phyloP scores from a whole-genome alignment of 2,888 invertebrate species.

The Ichneumoninae sp. region DNA sequence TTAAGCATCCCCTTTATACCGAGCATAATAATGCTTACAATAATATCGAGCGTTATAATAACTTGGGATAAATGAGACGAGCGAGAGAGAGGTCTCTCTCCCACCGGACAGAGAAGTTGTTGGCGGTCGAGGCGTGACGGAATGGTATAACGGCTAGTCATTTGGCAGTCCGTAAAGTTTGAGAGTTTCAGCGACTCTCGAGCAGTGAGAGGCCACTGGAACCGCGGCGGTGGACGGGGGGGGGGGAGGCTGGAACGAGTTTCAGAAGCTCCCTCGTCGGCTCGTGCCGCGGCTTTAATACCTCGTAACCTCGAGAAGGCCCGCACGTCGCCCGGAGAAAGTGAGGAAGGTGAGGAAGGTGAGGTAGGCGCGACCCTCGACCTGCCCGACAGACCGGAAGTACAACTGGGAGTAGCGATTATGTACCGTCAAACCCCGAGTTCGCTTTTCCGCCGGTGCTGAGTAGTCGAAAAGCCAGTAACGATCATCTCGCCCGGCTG shows the following conservation, averaged over 20 bases:
- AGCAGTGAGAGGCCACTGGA: slow-evolving; percentile 3
- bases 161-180: slow-evolving; percentile 61
- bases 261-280: slow-evolving; percentile 45
- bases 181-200: slow-evolving; percentile 42
- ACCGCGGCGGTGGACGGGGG: background rate
- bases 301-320: slow-evolving; percentile 55
- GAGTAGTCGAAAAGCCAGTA: slow-evolving; percentile 59
- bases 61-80: slow-evolving; percentile 20
- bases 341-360: slow-evolving; percentile 1
- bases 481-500: slow-evolving; percentile 52
- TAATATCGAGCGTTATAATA: slow-evolving; percentile 39
- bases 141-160: slow-evolving; percentile 51
- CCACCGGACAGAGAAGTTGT: slow-evolving; percentile 32
- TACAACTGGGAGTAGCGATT: slow-evolving; percentile 55
- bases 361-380: slow-evolving; percentile 48
- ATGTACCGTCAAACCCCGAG: slow-evolving; percentile 38
- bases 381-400: slow-evolving; percentile 42
- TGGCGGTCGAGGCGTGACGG: slow-evolving; percentile 47
- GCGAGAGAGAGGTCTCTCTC: background rate
- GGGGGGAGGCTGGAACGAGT: slow-evolving; percentile 39
- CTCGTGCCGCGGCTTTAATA: slow-evolving; percentile 59
- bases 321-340: slow-evolving; percentile 4
- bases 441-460: slow-evolving; percentile 27
- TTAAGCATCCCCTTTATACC: slow-evolving; percentile 2
- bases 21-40: slow-evolving; percentile 32